Percentiles rank a stretch among this genome's conserved stretches.
Conservation (phyloP, 2,797 vertebrate genomes). For the Hyperoplus lanceolatus region DNA sequence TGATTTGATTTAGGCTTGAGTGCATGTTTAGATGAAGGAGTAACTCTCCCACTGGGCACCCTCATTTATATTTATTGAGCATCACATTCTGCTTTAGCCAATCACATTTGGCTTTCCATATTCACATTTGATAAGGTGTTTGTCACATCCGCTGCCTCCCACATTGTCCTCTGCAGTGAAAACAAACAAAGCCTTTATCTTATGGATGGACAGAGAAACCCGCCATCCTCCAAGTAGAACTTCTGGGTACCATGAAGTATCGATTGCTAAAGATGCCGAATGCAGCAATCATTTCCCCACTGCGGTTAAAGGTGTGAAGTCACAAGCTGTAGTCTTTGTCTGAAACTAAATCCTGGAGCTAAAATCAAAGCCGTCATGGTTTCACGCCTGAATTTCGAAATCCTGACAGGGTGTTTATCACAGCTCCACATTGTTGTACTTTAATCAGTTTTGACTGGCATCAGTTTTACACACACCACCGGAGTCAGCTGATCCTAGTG, state of each 20-base stretch:
- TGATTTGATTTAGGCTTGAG: constrained; percentile 48
- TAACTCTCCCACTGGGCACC: constrained; percentile 9
- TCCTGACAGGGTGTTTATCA: constrained; percentile 21
- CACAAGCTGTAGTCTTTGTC: neutral
- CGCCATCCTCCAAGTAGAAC: constrained; percentile 9
- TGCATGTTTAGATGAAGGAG: constrained; percentile 33
- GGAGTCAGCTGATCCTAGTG: constrained; percentile 30
- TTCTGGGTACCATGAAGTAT: constrained; percentile 12
- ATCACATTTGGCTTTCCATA: constrained; percentile 6
- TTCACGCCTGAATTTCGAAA: constrained; percentile 11
- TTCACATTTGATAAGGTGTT: neutral
- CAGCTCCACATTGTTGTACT: neutral
- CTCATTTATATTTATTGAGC: constrained; percentile 19
- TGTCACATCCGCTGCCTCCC: constrained; percentile 3
- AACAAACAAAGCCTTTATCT: neutral
- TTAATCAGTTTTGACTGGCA: constrained; percentile 4
- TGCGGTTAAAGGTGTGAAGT: constrained; percentile 47
- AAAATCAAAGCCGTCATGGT: constrained; percentile 8
- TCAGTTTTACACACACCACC: neutral
- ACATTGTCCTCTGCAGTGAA: constrained; percentile 13
- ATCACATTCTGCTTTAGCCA: neutral
- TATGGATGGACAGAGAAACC: constrained; percentile 11
- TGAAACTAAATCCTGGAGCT: constrained; percentile 20
- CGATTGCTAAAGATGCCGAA: neutral
- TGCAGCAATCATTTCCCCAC: constrained; percentile 15